Evolutionary conservation across 2,113 vertebrate genomes (phyloP).

Genomic region (Oceanites oceanicus): DNA sequence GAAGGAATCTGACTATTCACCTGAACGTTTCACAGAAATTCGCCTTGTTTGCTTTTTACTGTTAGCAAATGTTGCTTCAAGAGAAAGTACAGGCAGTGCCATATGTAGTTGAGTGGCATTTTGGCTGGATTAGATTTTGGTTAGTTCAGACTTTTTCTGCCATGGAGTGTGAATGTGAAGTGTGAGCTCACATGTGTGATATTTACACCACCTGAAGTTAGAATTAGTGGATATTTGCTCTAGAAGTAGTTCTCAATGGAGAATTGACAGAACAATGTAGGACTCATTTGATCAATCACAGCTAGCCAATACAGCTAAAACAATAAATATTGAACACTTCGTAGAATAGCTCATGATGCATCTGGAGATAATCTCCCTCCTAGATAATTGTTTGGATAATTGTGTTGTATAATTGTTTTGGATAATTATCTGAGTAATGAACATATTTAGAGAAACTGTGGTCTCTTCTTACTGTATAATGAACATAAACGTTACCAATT

Average conservation of each 20-base stretch:
- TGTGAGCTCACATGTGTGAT: not conserved
- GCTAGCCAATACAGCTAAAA: not conserved
- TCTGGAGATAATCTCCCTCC: conserved; percentile 33
- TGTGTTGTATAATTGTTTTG: conserved; percentile 24
- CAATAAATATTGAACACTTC: conserved; percentile 18
- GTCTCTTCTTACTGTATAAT: conserved; percentile 24
- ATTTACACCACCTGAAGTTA: not conserved
- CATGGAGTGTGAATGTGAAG: not conserved
- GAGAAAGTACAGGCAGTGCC: not conserved
- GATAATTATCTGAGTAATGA: conserved; percentile 43
- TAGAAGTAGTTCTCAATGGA: not conserved
- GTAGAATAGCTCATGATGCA: not conserved
- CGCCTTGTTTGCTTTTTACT: not conserved
- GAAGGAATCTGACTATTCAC: not conserved
- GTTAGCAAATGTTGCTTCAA: not conserved
- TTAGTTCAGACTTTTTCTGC: not conserved
- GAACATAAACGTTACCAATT: conserved; percentile 30
- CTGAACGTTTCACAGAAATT: not conserved
- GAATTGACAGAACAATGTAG: not conserved
- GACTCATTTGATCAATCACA: conserved; percentile 26
- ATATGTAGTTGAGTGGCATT: not conserved
- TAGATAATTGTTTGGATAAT: conserved; percentile 30
- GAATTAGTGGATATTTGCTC: conserved; percentile 8
- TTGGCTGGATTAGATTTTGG: not conserved
- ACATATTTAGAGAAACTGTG: conserved; percentile 22